Conservation (phyloP, 2,888 invertebrate species). For the Cremastobaeus sp. region DNA sequence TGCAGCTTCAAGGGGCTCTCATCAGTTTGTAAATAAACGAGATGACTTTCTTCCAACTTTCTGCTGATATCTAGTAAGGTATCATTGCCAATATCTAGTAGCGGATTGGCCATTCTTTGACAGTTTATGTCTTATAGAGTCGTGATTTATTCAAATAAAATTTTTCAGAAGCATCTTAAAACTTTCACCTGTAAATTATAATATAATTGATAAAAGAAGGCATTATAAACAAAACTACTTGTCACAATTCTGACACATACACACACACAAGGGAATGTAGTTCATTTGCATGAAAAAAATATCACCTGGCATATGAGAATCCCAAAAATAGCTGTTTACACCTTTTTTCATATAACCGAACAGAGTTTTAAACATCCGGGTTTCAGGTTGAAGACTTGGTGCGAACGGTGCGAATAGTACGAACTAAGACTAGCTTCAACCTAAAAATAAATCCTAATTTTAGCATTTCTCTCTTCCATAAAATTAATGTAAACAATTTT, state of each 20-base stretch:
- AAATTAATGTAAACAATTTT: too few relatives aligned
- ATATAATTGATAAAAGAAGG: background rate
- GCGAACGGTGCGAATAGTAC: conserved; percentile 54
- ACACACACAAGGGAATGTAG: too few relatives aligned
- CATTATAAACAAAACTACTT: too few relatives aligned
- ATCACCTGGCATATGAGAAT: background rate
- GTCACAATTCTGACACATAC: too few relatives aligned
- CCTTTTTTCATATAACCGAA: background rate
- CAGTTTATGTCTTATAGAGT: background rate
- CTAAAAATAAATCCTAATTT: conserved; percentile 75
- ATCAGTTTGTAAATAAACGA: conserved; percentile 88
- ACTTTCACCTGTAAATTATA: background rate
- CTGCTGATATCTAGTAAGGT: conserved; percentile 84
- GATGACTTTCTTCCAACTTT: conserved; percentile 87
- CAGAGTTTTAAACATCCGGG: conserved; percentile 50
- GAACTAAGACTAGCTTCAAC: conserved; percentile 68
- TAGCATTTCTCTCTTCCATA: conserved; percentile 15
- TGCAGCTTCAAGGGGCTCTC: conserved; percentile 88
- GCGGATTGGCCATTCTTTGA: conserved; percentile 71
- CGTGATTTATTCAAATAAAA: background rate
- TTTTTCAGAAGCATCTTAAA: conserved; percentile 1
- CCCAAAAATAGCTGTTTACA: background rate
- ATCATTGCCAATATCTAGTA: conserved; percentile 75
- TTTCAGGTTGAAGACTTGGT: conserved; percentile 64
- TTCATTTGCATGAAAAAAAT: too few relatives aligned